Evolutionary conservation across 2,797 vertebrate genomes (phyloP), one percentile per base, ranked within the genome.

Genomic region (Thripadectes ignobilis): DNA sequence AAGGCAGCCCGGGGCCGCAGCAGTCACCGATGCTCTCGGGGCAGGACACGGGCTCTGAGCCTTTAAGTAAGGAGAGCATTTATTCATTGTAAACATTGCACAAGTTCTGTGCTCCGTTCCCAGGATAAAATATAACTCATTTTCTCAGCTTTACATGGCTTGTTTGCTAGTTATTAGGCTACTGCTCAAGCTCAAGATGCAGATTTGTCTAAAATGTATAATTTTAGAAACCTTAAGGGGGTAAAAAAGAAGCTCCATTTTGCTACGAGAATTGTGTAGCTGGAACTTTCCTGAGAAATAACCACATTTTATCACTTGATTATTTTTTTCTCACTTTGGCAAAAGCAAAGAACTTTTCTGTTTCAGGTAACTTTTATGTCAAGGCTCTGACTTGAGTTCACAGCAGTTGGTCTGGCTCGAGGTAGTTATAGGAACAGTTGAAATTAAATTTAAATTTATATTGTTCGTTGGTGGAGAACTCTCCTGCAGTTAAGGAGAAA

Each of bases 381-480:
- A 46, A 12, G 75, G 87, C 84, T 89, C 61, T 67, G 74, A 65
- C 75, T 93, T 76, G 86, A 86, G 72, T 92, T 93, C 27, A 0
- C 93, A 77, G 94, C 93, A 77, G 95, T 92, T 91, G 92, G 78
- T 87, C 79, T 92, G 79, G 78, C 89, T 92, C 16, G 30, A 92
- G 89, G 96, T 91, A 58, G 69, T 88, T 88, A 83, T 4, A 75
- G 58, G 59, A 68, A 83, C 75, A 30, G 51, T 81, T 72, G 77
- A 95, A 94, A 92, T 96, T 87, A 92, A 91, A 86, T 96, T 83
- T 78, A 74, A 81, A 94, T 92, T 85, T 91, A 63, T 91, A 26
- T 88, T 72, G 49, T 81, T 95, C 9, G 5, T 88, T 84, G 85
- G 65, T n/a, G 8, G 84, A 94, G 84, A 80, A 38, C 46, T 77